Evolutionary conservation across 2,113 vertebrate species (phyloP).

Genomic region (Rhinopomastus cyanomelas): DNA sequence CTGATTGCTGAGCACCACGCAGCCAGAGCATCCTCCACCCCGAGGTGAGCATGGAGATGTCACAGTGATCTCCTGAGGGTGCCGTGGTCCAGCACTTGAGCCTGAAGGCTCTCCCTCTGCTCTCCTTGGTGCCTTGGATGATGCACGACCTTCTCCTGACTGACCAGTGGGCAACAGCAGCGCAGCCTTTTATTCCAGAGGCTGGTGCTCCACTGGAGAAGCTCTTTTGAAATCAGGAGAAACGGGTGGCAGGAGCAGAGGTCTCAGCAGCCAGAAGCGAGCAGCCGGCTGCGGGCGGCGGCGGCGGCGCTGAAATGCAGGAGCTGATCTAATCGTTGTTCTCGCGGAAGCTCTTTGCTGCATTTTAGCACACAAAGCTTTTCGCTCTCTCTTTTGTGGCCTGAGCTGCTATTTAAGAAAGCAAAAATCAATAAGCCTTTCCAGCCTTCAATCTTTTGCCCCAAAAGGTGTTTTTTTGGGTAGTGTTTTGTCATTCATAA

Average conservation of each 20-base stretch:
- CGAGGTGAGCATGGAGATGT: not conserved
- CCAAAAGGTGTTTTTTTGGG: constrained; percentile 85
- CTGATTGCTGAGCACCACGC: accelerated
- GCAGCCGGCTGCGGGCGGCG: constrained; percentile 64
- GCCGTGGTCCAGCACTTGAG: not conserved
- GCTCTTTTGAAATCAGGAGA: constrained; percentile 35
- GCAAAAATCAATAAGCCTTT: constrained; percentile 96
- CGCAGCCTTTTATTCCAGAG: constrained; percentile 10
- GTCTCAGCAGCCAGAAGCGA: constrained; percentile 73
- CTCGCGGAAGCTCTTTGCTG: constrained; percentile 92
- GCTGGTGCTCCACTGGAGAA: not conserved
- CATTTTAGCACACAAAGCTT: constrained; percentile 97
- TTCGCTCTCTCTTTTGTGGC: constrained; percentile 91
- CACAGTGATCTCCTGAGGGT: not conserved
- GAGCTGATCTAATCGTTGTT: constrained; percentile 92
- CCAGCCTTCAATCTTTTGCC: constrained; percentile 92
- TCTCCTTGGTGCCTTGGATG: not conserved
- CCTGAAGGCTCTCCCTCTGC: not conserved
- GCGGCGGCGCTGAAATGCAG: constrained; percentile 83
- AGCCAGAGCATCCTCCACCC: not conserved
- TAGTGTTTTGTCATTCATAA: constrained; percentile 97
- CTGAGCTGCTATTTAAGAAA: constrained; percentile 93
- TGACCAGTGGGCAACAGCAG: not conserved
- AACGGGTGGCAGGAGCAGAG: constrained; percentile 64
- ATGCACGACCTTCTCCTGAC: not conserved